Evolutionary conservation across 2,888 invertebrate genomes (phyloP).

Genomic region (Diabrotica balteata): DNA sequence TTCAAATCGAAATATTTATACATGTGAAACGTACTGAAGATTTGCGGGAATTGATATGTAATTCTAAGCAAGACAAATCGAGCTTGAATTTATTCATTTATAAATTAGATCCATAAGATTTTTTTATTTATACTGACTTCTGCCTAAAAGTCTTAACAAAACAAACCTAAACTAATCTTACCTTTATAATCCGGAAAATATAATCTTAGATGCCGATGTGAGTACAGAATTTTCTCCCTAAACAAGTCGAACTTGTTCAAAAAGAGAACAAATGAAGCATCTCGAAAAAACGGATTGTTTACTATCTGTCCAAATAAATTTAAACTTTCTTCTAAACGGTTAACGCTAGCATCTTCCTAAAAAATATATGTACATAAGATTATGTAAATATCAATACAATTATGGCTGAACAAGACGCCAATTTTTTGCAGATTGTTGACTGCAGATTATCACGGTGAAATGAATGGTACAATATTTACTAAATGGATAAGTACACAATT

Average conservation of each 20-base stretch:
- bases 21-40: too few relatives aligned
- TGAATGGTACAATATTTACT: too few relatives aligned
- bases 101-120: too few relatives aligned
- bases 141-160: slow-evolving; percentile 4
- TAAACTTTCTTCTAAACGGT: slow-evolving; percentile 70
- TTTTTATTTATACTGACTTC: too few relatives aligned
- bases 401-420: too few relatives aligned
- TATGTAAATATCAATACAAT: neutral
- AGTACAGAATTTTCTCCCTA: slow-evolving; percentile 69
- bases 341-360: slow-evolving; percentile 68
- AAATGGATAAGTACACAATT: too few relatives aligned
- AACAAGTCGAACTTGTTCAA: slow-evolving; percentile 72
- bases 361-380: slow-evolving; percentile 32
- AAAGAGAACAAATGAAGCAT: slow-evolving; percentile 69
- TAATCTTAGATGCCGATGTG: slow-evolving; percentile 66
- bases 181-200: slow-evolving; percentile 69
- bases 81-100: too few relatives aligned
- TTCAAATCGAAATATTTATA: too few relatives aligned
- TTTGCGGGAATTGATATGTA: too few relatives aligned
- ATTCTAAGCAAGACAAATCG: too few relatives aligned
- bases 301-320: slow-evolving; percentile 70
- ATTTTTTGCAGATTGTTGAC: too few relatives aligned
- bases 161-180: slow-evolving; percentile 41
- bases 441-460: too few relatives aligned
- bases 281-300: slow-evolving; percentile 70